Evolutionary conservation across 2,797 vertebrate genomes (phyloP).

Genomic region (Tenualosa thibaudeaui): DNA sequence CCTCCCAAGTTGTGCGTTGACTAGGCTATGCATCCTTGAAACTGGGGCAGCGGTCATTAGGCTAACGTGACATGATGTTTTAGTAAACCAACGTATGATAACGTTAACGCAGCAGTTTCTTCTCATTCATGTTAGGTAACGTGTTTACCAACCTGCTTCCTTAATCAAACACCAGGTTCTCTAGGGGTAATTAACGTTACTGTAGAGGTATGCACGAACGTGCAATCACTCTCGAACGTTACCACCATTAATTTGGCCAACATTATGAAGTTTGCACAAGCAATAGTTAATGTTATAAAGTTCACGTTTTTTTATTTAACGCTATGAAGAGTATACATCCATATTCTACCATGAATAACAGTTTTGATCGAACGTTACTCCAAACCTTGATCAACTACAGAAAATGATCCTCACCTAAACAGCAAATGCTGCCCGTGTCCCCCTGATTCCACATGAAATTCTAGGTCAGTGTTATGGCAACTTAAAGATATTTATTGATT

Average conservation of each 20-base stretch:
- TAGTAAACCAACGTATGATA: too few relatives aligned
- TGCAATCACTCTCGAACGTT: not conserved
- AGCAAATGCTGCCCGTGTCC: too few relatives aligned
- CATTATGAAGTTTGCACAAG: not conserved
- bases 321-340: too few relatives aligned
- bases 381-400: not conserved
- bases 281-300: not conserved
- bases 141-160: not conserved
- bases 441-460: too few relatives aligned
- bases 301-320: not conserved
- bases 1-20: conserved; percentile 62
- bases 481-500: too few relatives aligned
- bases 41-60: not conserved
- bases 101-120: too few relatives aligned
- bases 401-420: too few relatives aligned
- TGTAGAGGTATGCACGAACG: not conserved
- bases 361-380: not conserved
- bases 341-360: not conserved
- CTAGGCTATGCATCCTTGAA: not conserved
- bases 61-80: too few relatives aligned
- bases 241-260: not conserved
- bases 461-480: too few relatives aligned
- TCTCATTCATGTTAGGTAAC: not conserved
- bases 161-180: not conserved
- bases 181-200: not conserved